Conservation (phyloP, 2,113 vertebrate species). For the Colossoma macropomum region DNA sequence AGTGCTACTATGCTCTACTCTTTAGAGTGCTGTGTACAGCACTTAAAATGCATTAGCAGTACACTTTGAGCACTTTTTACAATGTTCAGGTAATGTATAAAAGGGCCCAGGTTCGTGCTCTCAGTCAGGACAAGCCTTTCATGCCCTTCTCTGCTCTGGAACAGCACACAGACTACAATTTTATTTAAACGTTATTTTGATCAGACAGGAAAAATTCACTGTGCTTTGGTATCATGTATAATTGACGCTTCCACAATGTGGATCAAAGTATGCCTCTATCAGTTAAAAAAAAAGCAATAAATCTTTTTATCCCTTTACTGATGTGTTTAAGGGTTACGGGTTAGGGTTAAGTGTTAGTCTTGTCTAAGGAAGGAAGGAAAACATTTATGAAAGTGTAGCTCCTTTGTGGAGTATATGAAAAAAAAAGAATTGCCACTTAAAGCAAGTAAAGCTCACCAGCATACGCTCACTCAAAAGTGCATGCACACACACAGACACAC, state of each 20-base stretch:
- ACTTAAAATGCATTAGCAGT: constrained; percentile 12
- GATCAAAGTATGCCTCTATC: no score
- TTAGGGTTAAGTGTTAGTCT: no score
- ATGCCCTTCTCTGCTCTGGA: not conserved
- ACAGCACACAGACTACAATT: not conserved
- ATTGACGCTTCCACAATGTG: no score
- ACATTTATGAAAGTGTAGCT: no score
- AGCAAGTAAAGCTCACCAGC: not conserved
- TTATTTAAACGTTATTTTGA: not conserved
- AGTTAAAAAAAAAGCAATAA: no score
- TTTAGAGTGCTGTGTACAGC: not conserved
- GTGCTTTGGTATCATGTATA: no score
- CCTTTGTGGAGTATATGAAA: not conserved
- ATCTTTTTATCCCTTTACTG: no score
- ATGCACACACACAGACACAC: not conserved
- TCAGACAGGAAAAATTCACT: not conserved
- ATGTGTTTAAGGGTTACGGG: no score
- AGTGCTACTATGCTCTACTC: not conserved
- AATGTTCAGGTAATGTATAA: not conserved
- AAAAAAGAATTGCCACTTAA: not conserved
- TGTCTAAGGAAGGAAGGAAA: no score
- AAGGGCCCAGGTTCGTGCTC: not conserved
- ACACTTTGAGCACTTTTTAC: not conserved
- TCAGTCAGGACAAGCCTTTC: not conserved
- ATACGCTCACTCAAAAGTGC: not conserved